A percentile compares a stretch with the other conserved stretches of the same genome.
These are phyloP conservation scores for Euplexia lucipara DNA, from an alignment of 2,888 invertebrate genomes.

Conservation along the genomic window DNA sequence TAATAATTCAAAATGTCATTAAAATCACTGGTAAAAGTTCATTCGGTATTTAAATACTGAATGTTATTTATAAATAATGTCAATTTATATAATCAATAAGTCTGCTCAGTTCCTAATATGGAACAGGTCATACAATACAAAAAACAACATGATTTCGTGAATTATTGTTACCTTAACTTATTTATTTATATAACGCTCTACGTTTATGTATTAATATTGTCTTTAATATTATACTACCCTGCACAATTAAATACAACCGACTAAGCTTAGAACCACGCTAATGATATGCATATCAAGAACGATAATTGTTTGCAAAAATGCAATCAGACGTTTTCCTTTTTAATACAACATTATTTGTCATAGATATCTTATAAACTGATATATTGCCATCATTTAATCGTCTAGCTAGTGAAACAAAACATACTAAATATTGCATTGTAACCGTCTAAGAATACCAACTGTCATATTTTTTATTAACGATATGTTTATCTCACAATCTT, in stretches of 20 bases:
- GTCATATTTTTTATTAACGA: conserved; percentile 1
- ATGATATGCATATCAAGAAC: background rate
- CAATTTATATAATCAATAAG: background rate
- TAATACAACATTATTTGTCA: background rate
- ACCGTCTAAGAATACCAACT: conserved; percentile 32
- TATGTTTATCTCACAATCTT: background rate
- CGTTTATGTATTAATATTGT: conserved; percentile 23
- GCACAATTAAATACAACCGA: conserved; percentile 44
- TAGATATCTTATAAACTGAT: background rate
- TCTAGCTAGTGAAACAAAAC: background rate
- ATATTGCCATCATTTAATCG: conserved; percentile 8
- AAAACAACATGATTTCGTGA: conserved; percentile 5
- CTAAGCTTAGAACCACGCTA: background rate
- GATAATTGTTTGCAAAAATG: background rate
- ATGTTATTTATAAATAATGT: background rate
- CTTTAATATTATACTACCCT: conserved; percentile 34
- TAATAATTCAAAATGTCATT: conserved; percentile 1
- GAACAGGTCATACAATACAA: conserved; percentile 1
- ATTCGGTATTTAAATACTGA: background rate
- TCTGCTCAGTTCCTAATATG: background rate
- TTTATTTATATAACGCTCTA: conserved; percentile 17
- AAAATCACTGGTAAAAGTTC: background rate
- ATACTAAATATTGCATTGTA: background rate
- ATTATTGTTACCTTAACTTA: conserved; percentile 7
- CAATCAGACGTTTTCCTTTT: background rate